These are phyloP conservation scores for Eulemur rufifrons DNA, from an alignment of 2,113 vertebrate species.

Conservation along the genomic window DNA sequence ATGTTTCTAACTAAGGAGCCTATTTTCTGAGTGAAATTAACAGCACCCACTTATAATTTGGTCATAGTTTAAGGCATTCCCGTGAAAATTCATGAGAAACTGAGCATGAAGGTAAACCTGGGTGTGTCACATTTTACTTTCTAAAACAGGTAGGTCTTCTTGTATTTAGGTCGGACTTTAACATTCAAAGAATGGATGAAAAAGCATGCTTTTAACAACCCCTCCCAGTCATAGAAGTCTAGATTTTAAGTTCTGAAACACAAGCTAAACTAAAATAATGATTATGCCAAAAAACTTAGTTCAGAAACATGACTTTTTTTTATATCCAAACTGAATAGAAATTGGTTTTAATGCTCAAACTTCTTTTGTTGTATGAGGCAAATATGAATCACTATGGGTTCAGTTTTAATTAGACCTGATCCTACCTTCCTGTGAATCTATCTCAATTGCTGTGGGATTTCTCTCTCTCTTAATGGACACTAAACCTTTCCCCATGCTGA, in stretches of 20 bases:
- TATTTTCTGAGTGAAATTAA: not conserved
- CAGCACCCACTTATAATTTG: not conserved
- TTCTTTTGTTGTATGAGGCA: not conserved
- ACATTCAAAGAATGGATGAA: conserved; percentile 4
- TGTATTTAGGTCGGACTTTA: not conserved
- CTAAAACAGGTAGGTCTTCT: not conserved
- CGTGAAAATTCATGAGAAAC: not conserved
- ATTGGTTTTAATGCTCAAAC: not conserved
- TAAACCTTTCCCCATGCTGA: accelerated
- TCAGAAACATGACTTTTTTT: not conserved
- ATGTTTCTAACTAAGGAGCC: not conserved
- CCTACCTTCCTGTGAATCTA: not conserved
- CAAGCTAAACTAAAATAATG: not conserved
- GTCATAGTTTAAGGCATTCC: not conserved
- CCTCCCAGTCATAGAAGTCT: not conserved
- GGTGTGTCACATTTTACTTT: not conserved
- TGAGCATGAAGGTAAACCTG: not conserved
- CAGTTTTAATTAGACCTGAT: not conserved
- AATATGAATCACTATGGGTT: not conserved
- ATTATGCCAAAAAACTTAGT: not conserved
- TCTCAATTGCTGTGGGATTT: not conserved
- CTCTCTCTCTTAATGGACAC: not conserved
- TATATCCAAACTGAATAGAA: not conserved
- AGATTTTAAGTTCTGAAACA: not conserved
- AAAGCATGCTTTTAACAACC: not conserved